These are phyloP conservation scores for Pteropus rufus DNA, from an alignment of 2,797 vertebrate genomes.

Conservation along the genomic window DNA sequence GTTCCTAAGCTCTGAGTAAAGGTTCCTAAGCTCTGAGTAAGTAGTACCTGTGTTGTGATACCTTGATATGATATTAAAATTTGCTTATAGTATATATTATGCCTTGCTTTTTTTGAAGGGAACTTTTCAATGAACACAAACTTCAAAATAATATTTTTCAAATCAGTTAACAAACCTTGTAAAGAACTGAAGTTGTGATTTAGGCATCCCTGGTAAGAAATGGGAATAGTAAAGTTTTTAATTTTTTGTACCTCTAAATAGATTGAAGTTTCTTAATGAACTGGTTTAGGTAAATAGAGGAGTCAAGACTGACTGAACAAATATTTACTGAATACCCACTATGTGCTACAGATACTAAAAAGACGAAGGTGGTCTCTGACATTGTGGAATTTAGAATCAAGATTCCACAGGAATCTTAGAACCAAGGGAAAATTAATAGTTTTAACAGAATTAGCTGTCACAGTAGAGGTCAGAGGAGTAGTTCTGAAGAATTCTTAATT, in stretches of 20 bases:
- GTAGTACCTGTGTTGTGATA: neutral
- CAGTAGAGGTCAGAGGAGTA: neutral
- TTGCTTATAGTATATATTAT: neutral
- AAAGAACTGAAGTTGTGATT: conserved; percentile 11
- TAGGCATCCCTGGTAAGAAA: neutral
- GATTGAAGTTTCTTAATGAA: neutral
- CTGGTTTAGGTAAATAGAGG: neutral
- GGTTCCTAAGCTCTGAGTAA: neutral
- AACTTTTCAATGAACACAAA: neutral
- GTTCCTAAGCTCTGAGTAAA: neutral
- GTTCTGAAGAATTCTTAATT: conserved; percentile 27
- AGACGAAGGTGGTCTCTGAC: neutral
- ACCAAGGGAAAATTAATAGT: neutral
- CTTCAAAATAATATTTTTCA: neutral
- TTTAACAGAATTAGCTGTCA: neutral
- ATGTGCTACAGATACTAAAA: neutral
- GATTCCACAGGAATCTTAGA: neutral
- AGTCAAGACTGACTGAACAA: conserved; percentile 20
- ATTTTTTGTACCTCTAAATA: neutral
- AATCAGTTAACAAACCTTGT: neutral
- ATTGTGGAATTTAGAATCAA: neutral
- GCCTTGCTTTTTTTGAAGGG: neutral
- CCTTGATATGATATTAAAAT: neutral
- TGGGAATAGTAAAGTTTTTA: neutral
- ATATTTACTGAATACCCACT: neutral